A percentile compares a stretch with the other conserved stretches of the same genome.
Conservation (phyloP, 2,797 vertebrate genomes). For the Galagoides demidoff region DNA sequence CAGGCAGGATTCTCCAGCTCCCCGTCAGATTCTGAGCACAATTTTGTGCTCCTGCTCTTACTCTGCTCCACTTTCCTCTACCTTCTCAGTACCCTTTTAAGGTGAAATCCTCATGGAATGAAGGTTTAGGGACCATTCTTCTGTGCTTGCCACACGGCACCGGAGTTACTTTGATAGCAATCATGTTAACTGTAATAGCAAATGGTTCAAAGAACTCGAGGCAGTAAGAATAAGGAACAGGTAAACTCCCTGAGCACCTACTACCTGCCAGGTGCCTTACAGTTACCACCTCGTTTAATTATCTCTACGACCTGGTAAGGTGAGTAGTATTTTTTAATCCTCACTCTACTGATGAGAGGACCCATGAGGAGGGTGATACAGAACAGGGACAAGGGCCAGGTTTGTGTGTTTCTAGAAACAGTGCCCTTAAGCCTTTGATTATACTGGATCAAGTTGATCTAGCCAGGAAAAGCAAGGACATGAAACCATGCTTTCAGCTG, state of each 20-base stretch:
- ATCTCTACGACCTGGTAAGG: neutral
- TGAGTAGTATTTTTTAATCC: neutral
- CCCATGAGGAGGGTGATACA: neutral
- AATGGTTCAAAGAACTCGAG: neutral
- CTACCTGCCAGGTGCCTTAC: neutral
- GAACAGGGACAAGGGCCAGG: neutral
- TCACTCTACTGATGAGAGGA: neutral
- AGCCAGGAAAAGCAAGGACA: neutral
- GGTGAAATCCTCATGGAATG: neutral
- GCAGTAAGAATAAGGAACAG: neutral
- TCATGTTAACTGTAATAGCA: neutral
- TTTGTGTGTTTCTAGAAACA: neutral
- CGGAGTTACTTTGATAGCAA: slow-evolving; percentile 31
- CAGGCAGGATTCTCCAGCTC: neutral
- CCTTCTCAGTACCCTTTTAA: neutral
- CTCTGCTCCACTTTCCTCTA: neutral
- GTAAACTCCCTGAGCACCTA: neutral
- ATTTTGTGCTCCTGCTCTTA: neutral
- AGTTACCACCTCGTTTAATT: neutral
- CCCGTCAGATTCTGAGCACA: neutral
- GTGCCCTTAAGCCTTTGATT: neutral
- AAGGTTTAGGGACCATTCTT: neutral
- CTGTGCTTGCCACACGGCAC: neutral
- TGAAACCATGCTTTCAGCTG: neutral
- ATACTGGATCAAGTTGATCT: neutral